A percentile compares a stretch with the other conserved stretches of the same genome.
phyloP scores from a whole-genome alignment of 2,113 vertebrate genomes.

The Colistium nudipinnis region DNA sequence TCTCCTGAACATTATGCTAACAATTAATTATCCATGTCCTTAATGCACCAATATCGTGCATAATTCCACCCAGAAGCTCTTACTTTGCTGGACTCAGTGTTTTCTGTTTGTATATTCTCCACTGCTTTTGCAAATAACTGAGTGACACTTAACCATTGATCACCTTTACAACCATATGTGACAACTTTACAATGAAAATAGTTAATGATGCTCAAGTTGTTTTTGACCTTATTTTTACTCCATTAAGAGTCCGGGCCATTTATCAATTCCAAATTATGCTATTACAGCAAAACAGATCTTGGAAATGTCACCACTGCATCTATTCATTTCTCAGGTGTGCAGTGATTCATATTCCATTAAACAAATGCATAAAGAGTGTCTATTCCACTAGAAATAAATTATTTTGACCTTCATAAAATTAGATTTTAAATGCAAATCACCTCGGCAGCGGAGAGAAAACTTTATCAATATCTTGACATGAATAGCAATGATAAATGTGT shows the following conservation, averaged over 20 bases:
- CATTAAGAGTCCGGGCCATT: constrained; percentile 71
- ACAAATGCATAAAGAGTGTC: constrained; percentile 74
- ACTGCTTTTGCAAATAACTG: constrained; percentile 24
- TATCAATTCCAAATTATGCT: constrained; percentile 74
- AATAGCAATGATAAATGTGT: constrained; percentile 73
- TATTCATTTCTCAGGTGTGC: constrained; percentile 78
- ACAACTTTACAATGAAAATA: constrained; percentile 71
- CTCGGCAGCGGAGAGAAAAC: constrained; percentile 47
- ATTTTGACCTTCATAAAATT: constrained; percentile 81
- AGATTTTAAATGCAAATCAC: constrained; percentile 81
- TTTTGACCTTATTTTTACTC: constrained; percentile 70
- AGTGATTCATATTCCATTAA: constrained; percentile 80
- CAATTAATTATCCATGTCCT: constrained; percentile 7
- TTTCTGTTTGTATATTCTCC: background rate
- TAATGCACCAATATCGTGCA: constrained; percentile 24
- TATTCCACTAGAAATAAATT: constrained; percentile 77
- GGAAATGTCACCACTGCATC: constrained; percentile 79
- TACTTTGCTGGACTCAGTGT: constrained; percentile 4
- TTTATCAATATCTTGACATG: constrained; percentile 76
- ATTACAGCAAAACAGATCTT: constrained; percentile 72
- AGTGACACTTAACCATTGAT: constrained; percentile 51
- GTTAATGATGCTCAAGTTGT: constrained; percentile 70
- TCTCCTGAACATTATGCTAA: background rate
- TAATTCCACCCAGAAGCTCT: constrained; percentile 3
- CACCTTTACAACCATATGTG: constrained; percentile 56